Evolutionary conservation across 2,888 invertebrate genomes (phyloP), one percentile per base, ranked within the genome.

Genomic region (Cephus runcator): DNA sequence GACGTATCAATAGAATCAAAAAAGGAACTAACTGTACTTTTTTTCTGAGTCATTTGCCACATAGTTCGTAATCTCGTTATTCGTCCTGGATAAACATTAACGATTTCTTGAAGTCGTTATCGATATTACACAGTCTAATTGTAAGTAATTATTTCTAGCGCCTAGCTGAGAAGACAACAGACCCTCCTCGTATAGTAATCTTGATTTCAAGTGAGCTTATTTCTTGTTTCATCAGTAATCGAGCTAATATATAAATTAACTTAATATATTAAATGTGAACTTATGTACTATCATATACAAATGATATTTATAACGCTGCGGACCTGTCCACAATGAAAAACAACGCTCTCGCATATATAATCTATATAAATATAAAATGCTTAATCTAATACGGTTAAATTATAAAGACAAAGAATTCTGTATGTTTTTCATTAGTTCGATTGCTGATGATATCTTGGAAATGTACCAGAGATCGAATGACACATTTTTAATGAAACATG

Each of bases 301-400:
- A 89, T 85, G 81, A 85, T 83, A 83, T 83, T 83, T 84, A 84
- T 82, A 83, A 80, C 81, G 82, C 83, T 84, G 85, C 81, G 84
- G 86, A 87, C 87, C 88, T 84, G 89, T 88, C 89, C 81, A 87
- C 85, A 85, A 85, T 81, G 79, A 82, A 79, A 85, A 84, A 83
- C 83, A 85, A 84, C 81, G 80, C 82, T 78, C 81, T 84, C 82
- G 80, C 82, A 81, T 84, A 81, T 82, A 80, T 80, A 78, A 23
- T 33, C 81, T 84, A 81, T 83, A 76, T 83, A 86, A 75, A 78
- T 78, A 75, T 77, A 79, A 82, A 82, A 83, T 80, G 79, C 77
- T 80, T 75, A 81, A 80, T 79, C 73, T 71, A 79, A 78, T 80
- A 77, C 76, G 77, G 36, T 34, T 78, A 75, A 79, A 79, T 80